phyloP scores from a whole-genome alignment of 2,797 vertebrate species.

The Sciaenops ocellatus region DNA sequence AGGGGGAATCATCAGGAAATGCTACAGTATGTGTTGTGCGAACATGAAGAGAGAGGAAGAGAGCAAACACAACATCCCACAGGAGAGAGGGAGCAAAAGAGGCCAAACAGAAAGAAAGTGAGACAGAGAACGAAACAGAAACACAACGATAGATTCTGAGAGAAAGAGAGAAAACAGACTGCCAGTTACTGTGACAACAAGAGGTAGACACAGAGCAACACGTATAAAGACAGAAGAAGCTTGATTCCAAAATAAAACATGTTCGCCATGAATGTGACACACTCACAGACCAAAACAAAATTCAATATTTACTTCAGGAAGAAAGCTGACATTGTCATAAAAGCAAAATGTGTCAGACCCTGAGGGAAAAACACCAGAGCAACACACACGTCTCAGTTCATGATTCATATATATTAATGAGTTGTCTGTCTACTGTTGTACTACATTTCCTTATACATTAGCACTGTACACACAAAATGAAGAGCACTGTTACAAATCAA shows the following conservation, averaged over 20 bases:
- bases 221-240: not conserved
- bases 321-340: not conserved
- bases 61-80: not conserved
- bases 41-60: not conserved
- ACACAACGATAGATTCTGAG: conserved; percentile 20
- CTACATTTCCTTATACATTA: not conserved
- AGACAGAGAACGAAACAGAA: not conserved
- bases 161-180: conserved; percentile 16
- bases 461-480: not conserved
- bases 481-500: not conserved
- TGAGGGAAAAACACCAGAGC: not conserved
- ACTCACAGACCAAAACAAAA: not conserved
- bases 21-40: conserved; percentile 9
- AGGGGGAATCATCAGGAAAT: conserved; percentile 25
- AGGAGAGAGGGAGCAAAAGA: not conserved
- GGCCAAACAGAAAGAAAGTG: conserved; percentile 9
- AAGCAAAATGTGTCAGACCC: not conserved
- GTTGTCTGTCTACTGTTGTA: too few relatives aligned
- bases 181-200: not conserved
- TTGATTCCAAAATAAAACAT: not conserved
- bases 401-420: too few relatives aligned
- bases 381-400: not conserved
- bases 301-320: not conserved
- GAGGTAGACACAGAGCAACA: not conserved
- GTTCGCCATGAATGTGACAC: not conserved